Evolutionary conservation across 2,113 vertebrate species (phyloP), one percentile per base, ranked within the genome.

Genomic region (Prionailurus viverrinus): DNA sequence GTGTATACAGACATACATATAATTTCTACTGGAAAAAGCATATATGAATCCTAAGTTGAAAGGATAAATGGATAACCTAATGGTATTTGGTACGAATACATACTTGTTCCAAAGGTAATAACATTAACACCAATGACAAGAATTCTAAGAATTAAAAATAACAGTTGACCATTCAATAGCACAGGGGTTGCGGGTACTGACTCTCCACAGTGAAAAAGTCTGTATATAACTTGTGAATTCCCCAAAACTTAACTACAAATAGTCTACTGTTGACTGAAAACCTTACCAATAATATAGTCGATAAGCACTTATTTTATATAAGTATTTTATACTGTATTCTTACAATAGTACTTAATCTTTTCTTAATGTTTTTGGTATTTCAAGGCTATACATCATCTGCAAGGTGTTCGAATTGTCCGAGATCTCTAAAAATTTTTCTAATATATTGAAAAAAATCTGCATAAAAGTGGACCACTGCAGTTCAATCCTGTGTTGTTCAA

Each of bases 91-190:
- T 88, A 86, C 83, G 55, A 68, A 93, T 39, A 83, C 15, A 78
- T 31, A 80, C 41, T 86, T 79, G 10, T 29, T n/a, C 12, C 29
- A 92, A 91, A 73, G 39, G 39, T 89, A 95, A 41, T 73, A 39
- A 55, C 29, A 85, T 80, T 94, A 65, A 73, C 1, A 33, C 0
- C 93, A 84, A 79, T 63, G n/a, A 36, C 15, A 85, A 63, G 45
- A 93, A 95, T 61, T 76, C 45, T 63, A 92, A 94, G 68, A 93
- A 92, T 55, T 68, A 90, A 92, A 95, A 81, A n/a, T 66, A 76
- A 76, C 7, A 29, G 41, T 31, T 78, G 74, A 48, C 41, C 14
- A 15, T 78, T 78, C 45, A 78, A 78, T 7, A 48, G 45, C 41
- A 48, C 73, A 78, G 27, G 41, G 41, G 27, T 4, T 31, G 74